Evolutionary conservation across 2,113 vertebrate species (phyloP).

Genomic region (Phylloscopus whistleri): DNA sequence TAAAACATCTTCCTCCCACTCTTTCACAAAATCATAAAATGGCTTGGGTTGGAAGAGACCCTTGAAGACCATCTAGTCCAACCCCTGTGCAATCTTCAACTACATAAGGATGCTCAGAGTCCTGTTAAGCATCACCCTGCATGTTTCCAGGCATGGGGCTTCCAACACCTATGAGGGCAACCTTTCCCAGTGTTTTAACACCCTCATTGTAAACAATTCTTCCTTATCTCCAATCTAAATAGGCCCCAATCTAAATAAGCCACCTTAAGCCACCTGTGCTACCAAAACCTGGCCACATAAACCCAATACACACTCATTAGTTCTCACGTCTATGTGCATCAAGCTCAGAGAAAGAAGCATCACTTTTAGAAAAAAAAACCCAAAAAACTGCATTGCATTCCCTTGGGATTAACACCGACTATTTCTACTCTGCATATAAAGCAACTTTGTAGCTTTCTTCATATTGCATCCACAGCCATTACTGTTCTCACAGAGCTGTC

Average conservation of each 20-base stretch:
- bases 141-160: neutral
- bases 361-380: neutral
- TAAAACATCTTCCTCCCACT: neutral
- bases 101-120: neutral
- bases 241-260: accelerated
- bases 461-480: neutral
- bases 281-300: neutral
- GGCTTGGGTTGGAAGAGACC: neutral
- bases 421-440: neutral
- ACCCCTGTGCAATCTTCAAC: neutral
- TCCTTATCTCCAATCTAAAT: neutral
- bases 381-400: neutral
- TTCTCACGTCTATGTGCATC: neutral
- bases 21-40: neutral
- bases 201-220: neutral
- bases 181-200: neutral
- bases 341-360: neutral
- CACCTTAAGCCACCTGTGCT: neutral
- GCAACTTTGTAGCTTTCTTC: neutral
- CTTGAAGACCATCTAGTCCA: neutral
- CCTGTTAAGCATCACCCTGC: neutral
- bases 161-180: neutral
- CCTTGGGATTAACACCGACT: neutral
- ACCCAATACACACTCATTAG: neutral
- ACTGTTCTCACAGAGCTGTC: neutral